These are phyloP conservation scores for Drosophila nigromelanica DNA, from an alignment of 1,140 invertebrate species.

Conservation along the genomic window DNA sequence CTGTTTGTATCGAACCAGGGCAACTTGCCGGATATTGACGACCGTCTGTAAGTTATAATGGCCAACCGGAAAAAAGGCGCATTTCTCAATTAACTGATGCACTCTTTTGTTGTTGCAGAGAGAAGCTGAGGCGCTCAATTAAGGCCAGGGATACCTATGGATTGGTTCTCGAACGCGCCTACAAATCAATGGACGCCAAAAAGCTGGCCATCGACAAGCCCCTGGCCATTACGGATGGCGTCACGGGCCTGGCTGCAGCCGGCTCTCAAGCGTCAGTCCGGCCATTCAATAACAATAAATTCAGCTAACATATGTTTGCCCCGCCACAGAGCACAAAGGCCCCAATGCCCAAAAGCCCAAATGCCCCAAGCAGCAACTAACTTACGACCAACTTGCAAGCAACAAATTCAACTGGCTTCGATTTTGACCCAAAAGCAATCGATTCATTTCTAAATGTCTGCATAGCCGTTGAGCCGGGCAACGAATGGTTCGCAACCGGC, in stretches of 20 bases:
- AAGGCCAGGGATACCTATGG: slow-evolving; percentile 96
- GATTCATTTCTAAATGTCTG: too few species aligned
- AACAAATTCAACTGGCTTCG: slow-evolving; percentile 11
- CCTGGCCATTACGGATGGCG: slow-evolving; percentile 60
- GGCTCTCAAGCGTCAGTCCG: background rate
- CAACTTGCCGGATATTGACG: slow-evolving; percentile 92
- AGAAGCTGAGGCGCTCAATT: slow-evolving; percentile 89
- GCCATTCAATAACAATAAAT: slow-evolving; percentile 48
- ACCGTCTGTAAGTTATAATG: slow-evolving; percentile 88
- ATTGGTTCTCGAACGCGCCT: slow-evolving; percentile 92
- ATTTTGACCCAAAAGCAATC: too few species aligned
- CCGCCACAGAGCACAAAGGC: slow-evolving; percentile 21
- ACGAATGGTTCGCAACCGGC: slow-evolving; percentile 92
- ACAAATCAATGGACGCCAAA: slow-evolving; percentile 86
- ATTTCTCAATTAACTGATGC: background rate
- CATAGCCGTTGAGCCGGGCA: slow-evolving; percentile 98
- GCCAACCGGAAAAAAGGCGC: background rate
- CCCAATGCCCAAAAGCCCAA: slow-evolving; percentile 5
- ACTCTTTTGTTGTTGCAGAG: slow-evolving; percentile 85
- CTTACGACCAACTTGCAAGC: slow-evolving; percentile 11
- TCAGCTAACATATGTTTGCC: slow-evolving; percentile 43
- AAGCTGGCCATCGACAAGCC: slow-evolving; percentile 71
- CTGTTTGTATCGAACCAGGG: slow-evolving; percentile 97
- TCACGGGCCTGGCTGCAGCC: background rate
- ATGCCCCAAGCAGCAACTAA: slow-evolving; percentile 27